Evolutionary conservation across 2,113 vertebrate genomes (phyloP).

Genomic region (Pollachius pollachius): DNA sequence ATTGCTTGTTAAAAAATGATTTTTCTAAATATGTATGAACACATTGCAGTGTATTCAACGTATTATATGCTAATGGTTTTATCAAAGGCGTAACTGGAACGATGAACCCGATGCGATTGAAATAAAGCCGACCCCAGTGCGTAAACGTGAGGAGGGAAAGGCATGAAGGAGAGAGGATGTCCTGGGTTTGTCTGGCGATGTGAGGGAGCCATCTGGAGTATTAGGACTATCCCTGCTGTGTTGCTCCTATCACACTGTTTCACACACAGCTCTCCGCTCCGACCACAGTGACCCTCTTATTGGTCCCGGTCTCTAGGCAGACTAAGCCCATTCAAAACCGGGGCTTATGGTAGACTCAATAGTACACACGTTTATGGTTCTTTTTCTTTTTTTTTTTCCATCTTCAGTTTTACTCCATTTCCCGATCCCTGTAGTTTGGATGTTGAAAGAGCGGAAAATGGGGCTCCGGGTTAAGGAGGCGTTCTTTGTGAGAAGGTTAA

Average conservation of each 20-base stretch:
- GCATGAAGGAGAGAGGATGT: not conserved
- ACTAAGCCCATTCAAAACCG: constrained; percentile 31
- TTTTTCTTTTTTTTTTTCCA: not conserved
- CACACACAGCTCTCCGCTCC: constrained; percentile 44
- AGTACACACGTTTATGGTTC: not conserved
- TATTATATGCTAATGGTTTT: no score
- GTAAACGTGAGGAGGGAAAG: not conserved
- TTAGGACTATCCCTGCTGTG: constrained; percentile 54
- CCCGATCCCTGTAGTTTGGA: no score
- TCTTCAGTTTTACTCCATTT: no score
- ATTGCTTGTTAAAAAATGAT: no score
- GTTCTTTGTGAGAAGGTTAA: no score
- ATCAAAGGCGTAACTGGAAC: no score
- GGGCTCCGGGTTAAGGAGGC: no score
- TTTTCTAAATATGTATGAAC: no score
- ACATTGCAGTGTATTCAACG: no score
- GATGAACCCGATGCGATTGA: no score
- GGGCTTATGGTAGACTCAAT: not conserved
- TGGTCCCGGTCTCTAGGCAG: constrained; percentile 26
- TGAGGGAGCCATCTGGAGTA: constrained; percentile 69
- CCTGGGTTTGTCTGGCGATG: constrained; percentile 46
- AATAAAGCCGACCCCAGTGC: no score
- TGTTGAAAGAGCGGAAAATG: no score
- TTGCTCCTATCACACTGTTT: constrained; percentile 58
- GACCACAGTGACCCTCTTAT: constrained; percentile 37